These are phyloP conservation scores for Anolis sagrei DNA, from an alignment of 2,113 vertebrate species.

Conservation along the genomic window DNA sequence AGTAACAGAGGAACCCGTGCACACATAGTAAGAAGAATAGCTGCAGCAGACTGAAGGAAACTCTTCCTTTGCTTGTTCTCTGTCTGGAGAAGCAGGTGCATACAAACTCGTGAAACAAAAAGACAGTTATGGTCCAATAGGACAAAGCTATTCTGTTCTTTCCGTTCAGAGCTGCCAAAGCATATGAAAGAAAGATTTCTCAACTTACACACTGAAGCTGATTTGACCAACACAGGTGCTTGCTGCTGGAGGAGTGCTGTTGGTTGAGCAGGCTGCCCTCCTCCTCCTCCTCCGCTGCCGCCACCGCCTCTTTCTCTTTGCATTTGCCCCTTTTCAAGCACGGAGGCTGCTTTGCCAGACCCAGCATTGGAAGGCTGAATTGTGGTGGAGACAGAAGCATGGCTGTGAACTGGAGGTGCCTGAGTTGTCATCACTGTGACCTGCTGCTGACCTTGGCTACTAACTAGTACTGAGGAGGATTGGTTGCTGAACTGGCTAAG, in stretches of 20 bases:
- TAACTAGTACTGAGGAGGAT: slow-evolving; percentile 68
- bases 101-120: not conserved
- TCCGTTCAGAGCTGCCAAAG: not conserved
- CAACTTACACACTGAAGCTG: slow-evolving; percentile 70
- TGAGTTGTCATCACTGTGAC: slow-evolving; percentile 29
- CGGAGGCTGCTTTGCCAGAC: not conserved
- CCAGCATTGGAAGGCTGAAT: slow-evolving; percentile 62
- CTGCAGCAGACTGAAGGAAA: too few relatives aligned
- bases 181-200: not conserved
- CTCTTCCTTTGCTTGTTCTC: too few relatives aligned
- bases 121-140: not conserved
- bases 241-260: slow-evolving; percentile 76
- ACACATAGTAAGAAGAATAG: too few relatives aligned
- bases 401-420: slow-evolving; percentile 41
- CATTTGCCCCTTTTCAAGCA: not conserved
- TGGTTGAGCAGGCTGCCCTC: slow-evolving; percentile 62
- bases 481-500: slow-evolving; percentile 65
- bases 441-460: slow-evolving; percentile 71
- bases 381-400: slow-evolving; percentile 64
- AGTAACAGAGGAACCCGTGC: not conserved
- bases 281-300: slow-evolving; percentile 29
- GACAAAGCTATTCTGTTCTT: not conserved
- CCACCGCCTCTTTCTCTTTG: not conserved
- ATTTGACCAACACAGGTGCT: slow-evolving; percentile 81
- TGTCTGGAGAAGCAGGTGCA: not conserved